These are phyloP conservation scores for Gallinago paraguaiae DNA, from an alignment of 2,113 vertebrate genomes.

Conservation along the genomic window DNA sequence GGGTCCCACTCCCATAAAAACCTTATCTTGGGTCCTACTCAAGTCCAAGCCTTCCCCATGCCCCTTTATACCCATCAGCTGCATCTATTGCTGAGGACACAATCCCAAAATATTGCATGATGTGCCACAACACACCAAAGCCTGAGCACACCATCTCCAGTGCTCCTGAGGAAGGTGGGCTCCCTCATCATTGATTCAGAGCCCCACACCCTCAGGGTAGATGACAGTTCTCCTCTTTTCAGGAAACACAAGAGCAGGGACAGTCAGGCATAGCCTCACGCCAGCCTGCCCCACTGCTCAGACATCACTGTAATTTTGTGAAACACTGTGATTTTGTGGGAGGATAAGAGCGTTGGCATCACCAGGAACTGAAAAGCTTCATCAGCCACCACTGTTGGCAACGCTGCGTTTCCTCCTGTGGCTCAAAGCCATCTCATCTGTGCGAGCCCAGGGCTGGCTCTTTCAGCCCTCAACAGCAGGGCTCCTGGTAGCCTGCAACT, in stretches of 20 bases:
- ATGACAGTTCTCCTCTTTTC: neutral
- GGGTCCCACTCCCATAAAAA: no score
- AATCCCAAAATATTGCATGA: no score
- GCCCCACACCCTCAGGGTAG: fast-evolving
- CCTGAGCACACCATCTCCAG: no score
- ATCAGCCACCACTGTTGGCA: neutral
- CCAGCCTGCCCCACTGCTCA: neutral
- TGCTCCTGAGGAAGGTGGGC: neutral
- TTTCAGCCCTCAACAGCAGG: neutral
- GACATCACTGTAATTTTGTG: neutral
- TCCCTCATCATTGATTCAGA: fast-evolving
- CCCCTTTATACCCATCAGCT: no score
- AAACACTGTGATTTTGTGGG: neutral
- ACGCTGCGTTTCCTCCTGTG: fast-evolving
- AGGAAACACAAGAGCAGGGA: neutral
- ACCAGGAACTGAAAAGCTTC: neutral
- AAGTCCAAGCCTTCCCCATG: no score
- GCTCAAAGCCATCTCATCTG: neutral
- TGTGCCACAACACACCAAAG: no score
- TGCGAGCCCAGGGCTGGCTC: fast-evolving
- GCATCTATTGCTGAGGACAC: no score
- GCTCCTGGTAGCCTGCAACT: neutral
- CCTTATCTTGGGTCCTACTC: no score
- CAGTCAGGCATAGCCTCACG: neutral
- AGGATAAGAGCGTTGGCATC: neutral